phyloP scores from a whole-genome alignment of 2,797 vertebrate genomes.

The Thripadectes ignobilis region DNA sequence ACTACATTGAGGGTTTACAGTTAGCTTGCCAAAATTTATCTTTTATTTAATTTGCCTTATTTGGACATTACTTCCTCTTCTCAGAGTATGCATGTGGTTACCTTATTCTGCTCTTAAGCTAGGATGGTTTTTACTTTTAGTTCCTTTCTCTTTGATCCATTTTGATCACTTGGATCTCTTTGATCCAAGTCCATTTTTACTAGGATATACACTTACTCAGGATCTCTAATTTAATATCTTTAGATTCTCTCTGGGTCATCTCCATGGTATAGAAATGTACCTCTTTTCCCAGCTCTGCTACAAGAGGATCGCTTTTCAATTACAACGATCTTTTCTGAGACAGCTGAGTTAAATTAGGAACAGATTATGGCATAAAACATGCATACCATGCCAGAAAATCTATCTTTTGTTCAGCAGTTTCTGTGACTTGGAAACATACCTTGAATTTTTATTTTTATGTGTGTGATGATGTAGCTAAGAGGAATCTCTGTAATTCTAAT shows the following conservation, averaged over 20 bases:
- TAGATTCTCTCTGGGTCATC: background rate
- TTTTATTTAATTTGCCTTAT: slow-evolving; percentile 6
- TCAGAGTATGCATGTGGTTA: background rate
- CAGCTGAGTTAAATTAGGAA: slow-evolving; percentile 37
- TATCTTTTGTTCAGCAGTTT: slow-evolving; percentile 28
- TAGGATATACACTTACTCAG: background rate
- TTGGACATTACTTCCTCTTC: background rate
- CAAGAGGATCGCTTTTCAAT: slow-evolving; percentile 30
- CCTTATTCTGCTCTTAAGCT: background rate
- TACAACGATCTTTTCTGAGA: background rate
- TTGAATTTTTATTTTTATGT: slow-evolving; percentile 34
- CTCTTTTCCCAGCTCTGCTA: slow-evolving; percentile 9
- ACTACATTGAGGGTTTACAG: background rate
- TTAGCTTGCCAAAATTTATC: background rate
- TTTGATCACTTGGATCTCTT: too few relatives aligned
- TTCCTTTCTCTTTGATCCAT: background rate
- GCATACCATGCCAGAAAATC: background rate
- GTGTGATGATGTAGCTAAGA: background rate
- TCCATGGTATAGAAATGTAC: background rate
- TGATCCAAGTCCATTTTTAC: background rate
- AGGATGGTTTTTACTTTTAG: background rate
- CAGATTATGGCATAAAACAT: slow-evolving; percentile 22
- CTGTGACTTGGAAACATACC: slow-evolving; percentile 5
- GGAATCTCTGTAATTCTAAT: background rate
- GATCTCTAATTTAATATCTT: background rate